Base-by-base conservation (phyloP, 2,113 vertebrate genomes). In the Ageneiosus marmoratus region DNA sequence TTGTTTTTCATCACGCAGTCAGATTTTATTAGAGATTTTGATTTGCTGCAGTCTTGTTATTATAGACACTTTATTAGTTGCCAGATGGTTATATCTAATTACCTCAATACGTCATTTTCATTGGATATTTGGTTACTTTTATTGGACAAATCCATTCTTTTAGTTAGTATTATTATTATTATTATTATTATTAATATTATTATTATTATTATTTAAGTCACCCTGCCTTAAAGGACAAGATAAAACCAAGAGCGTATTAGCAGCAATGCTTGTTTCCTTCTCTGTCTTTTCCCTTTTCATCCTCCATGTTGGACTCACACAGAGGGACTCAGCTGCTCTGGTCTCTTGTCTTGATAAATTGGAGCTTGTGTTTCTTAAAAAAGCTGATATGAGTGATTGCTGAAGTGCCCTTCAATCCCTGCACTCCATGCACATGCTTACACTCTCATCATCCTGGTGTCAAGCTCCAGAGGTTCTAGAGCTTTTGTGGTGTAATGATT, bases 281-380 rank as follows among this genome's bases (percentile, higher is more conserved):
- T 87, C 83, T 44, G 73, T 88, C 51, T 82, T 37, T 79, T 70
- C 51, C 22, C 53, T 58, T 79, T 80, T 82, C 84, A 86, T 89
- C 88, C 88, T 88, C 2, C 46, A 83, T 89, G 89, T 84, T 65
- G 6, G 0, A 82, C 89, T 82, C 91, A 90, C 82, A 75, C 89
- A 87, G 85, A 90, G 86, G 86, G 88, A 72, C 87, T 93, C 92
- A 93, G 95, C 90, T 90, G 84, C 89, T 89, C 91, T 92, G 93
- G 94, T 95, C 94, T 94, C 92, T 94, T 93, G 92, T 94, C 89
- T 92, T 94, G 93, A 92, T 94, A 94, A 94, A 95, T 92, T 94
- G 93, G 92, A 94, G 91, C 89, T 73, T 70, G 88, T 89, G 89
- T 88, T 88, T 91, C 62, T 29, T 92, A 89, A 93, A 75, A 92